Evolutionary conservation across 2,113 vertebrate genomes (phyloP), one percentile per base, ranked within the genome.

Genomic region (Plotosus lineatus): DNA sequence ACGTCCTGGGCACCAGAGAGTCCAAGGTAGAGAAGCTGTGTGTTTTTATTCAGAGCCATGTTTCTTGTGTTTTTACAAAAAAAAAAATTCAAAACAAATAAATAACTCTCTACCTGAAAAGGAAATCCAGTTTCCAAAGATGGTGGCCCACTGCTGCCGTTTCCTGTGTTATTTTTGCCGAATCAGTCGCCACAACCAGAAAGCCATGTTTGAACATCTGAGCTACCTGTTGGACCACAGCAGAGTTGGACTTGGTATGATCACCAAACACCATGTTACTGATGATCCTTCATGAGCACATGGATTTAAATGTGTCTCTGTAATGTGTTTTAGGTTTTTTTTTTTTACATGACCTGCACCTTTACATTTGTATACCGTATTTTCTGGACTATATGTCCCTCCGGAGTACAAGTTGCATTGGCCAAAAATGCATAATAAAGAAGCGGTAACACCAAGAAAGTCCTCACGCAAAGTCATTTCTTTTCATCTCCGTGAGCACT

Each of bases 161-260:
- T 98, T 99, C 88, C 93, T 99, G 0, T 98, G 97, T 87, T 99
- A 99, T 84, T 99, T 99, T 90, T 98, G 97, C 88, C 96, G 97
- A 77, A 99, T 99, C 87, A 98, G 97, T 86, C 90, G 95, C 44
- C 95, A 96, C 86, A 99, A 99, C 90, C 97, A 99, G 86, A 96
- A 97, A 87, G 95, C 97, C 31, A 95, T 99, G 93, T 99, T 99
- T 88, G 96, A 99, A 84, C 97, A 97, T 87, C 97, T 99, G 82
- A 96, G 96, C 88, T 99, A 97, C 85, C 94, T 99, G 82, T 75
- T 99, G 88, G 96, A 98, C 89, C 98, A 99, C 85, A 96, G 96
- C 90, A 97, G 94, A 75, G 96, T 99, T 84, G 97, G 97, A 56
- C 94, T 99, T 17, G 97, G 75, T 77, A 90, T 90, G 90, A 31